Conservation (phyloP, 2,888 invertebrate species). For the Oscheius sp. region DNA sequence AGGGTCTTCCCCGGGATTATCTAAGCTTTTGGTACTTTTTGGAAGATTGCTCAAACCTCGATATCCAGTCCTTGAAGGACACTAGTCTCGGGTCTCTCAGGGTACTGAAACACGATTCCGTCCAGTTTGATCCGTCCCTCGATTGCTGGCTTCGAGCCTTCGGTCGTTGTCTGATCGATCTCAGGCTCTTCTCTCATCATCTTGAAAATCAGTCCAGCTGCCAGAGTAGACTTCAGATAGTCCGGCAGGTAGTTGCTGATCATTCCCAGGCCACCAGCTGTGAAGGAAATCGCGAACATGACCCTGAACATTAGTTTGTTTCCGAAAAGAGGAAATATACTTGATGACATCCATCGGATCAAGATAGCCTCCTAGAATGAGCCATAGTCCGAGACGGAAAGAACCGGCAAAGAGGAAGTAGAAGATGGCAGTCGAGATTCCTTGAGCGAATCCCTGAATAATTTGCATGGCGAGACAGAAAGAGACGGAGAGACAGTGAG, state of each 20-base stretch:
- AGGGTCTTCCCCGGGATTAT: slow-evolving; percentile 73
- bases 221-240: slow-evolving; percentile 73
- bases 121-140: slow-evolving; percentile 49
- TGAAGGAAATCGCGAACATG: slow-evolving; percentile 77
- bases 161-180: slow-evolving; percentile 51
- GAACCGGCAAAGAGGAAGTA: slow-evolving; percentile 74
- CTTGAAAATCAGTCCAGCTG: slow-evolving; percentile 74
- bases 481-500: too few species aligned
- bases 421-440: slow-evolving; percentile 72
- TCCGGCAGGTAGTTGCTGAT: slow-evolving; percentile 75
- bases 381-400: slow-evolving; percentile 74
- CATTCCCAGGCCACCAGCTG: slow-evolving; percentile 75
- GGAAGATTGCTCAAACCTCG: background rate
- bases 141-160: slow-evolving; percentile 74
- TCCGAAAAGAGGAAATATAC: slow-evolving; percentile 47
- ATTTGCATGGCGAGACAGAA: background rate
- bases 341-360: slow-evolving; percentile 75
- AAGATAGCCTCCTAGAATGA: slow-evolving; percentile 75
- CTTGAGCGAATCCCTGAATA: slow-evolving; percentile 64
- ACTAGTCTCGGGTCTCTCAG: slow-evolving; percentile 70
- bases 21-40: slow-evolving; percentile 76
- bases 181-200: slow-evolving; percentile 66
- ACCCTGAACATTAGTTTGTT: slow-evolving; percentile 73
- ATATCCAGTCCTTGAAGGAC: slow-evolving; percentile 38
- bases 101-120: slow-evolving; percentile 73